Evolutionary conservation across 2,888 invertebrate species (phyloP).

Genomic region (Caenorhabditis wallacei): DNA sequence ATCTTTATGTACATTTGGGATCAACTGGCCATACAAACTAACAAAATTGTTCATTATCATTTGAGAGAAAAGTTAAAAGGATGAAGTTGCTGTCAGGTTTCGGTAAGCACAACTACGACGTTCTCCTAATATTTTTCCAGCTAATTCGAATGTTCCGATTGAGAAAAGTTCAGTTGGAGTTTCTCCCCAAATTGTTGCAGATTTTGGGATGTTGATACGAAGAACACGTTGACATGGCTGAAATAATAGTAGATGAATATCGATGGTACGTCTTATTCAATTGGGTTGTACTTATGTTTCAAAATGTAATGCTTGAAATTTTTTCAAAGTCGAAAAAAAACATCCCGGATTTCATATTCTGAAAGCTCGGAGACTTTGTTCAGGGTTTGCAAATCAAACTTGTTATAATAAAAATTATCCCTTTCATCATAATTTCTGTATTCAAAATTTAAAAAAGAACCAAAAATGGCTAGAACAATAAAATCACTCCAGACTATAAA

Average conservation of each 20-base stretch:
- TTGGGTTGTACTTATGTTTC: too few relatives aligned
- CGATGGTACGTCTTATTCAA: too few relatives aligned
- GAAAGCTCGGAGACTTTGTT: too few relatives aligned
- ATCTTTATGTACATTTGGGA: slow-evolving; percentile 61
- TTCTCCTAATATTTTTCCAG: slow-evolving; percentile 65
- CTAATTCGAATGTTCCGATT: slow-evolving; percentile 59
- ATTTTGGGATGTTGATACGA: slow-evolving; percentile 70
- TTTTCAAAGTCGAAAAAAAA: too few relatives aligned
- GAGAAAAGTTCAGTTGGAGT: slow-evolving; percentile 59
- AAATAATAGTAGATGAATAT: slow-evolving; percentile 2
- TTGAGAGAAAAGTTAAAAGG: slow-evolving; percentile 5
- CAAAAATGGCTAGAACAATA: background rate
- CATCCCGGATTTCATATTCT: too few relatives aligned
- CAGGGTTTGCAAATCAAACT: too few relatives aligned
- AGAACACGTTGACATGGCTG: slow-evolving; percentile 72
- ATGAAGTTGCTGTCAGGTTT: slow-evolving; percentile 22
- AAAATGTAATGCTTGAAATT: too few relatives aligned
- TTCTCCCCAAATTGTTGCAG: slow-evolving; percentile 56
- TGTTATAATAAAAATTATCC: too few relatives aligned
- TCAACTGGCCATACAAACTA: slow-evolving; percentile 46
- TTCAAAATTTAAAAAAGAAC: too few relatives aligned
- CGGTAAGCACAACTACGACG: slow-evolving; percentile 58
- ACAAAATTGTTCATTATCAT: slow-evolving; percentile 36
- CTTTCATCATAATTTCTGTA: too few relatives aligned
- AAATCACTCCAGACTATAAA: background rate